These are phyloP conservation scores for Mungos mungo DNA, from an alignment of 2,113 vertebrate species.

Conservation along the genomic window DNA sequence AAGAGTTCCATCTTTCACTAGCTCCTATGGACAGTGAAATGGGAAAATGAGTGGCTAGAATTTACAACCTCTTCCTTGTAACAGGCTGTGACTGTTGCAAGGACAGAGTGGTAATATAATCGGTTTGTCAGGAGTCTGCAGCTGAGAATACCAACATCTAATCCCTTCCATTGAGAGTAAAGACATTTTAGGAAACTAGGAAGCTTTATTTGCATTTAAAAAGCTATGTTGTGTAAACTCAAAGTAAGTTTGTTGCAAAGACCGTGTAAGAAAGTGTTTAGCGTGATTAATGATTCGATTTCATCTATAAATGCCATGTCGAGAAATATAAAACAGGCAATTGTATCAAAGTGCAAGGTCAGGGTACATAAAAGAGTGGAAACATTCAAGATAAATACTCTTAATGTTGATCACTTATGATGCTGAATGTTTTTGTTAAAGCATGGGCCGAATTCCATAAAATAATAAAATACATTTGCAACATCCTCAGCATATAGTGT, in stretches of 20 bases:
- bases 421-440: neutral
- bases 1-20: conserved; percentile 76
- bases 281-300: conserved; percentile 76
- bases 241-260: conserved; percentile 72
- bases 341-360: conserved; percentile 46
- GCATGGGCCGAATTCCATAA: neutral
- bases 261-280: conserved; percentile 65
- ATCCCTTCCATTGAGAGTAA: conserved; percentile 76
- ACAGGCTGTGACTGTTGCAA: conserved; percentile 80
- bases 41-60: conserved; percentile 81
- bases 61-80: conserved; percentile 81
- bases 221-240: conserved; percentile 67
- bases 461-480: conserved; percentile 30
- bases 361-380: conserved; percentile 50
- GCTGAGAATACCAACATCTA: conserved; percentile 81
- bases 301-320: conserved; percentile 28
- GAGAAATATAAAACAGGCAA: conserved; percentile 57
- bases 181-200: conserved; percentile 73
- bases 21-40: conserved; percentile 80
- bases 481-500: neutral
- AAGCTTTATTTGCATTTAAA: conserved; percentile 82
- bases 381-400: conserved; percentile 18
- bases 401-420: neutral
- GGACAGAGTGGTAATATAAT: conserved; percentile 78
- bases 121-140: conserved; percentile 80